A percentile compares a stretch with the other conserved stretches of the same genome.
phyloP scores from a whole-genome alignment of 2,113 vertebrate genomes.

The Misgurnus anguillicaudatus region DNA sequence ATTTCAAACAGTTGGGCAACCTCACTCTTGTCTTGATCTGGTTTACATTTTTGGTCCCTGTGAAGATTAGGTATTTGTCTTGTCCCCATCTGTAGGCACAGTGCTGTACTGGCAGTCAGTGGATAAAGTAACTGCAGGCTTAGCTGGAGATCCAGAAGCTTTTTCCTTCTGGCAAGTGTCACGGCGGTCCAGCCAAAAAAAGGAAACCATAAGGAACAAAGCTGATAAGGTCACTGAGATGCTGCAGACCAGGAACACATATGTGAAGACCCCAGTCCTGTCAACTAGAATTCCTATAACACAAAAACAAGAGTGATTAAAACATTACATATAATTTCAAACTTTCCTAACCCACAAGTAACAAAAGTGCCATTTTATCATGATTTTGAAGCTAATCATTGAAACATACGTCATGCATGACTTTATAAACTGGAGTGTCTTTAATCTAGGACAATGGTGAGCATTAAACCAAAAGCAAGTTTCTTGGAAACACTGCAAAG shows the following conservation, averaged over 20 bases:
- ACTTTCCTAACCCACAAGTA: background rate
- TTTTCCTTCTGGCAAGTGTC: slow-evolving; percentile 52
- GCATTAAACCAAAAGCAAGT: background rate
- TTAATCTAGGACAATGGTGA: too few species aligned
- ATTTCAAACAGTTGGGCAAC: background rate
- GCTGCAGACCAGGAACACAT: slow-evolving; percentile 81
- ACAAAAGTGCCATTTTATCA: background rate
- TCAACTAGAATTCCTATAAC: slow-evolving; percentile 86
- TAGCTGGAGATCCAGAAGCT: background rate
- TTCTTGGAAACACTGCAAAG: background rate
- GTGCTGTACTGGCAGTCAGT: slow-evolving; percentile 61
- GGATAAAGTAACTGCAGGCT: background rate
- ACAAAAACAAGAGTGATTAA: background rate
- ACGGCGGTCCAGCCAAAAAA: slow-evolving; percentile 71
- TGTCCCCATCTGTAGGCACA: slow-evolving; percentile 62
- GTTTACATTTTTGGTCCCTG: slow-evolving; percentile 60
- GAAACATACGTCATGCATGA: background rate
- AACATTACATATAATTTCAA: background rate
- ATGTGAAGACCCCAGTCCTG: slow-evolving; percentile 74
- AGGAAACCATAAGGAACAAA: slow-evolving; percentile 82
- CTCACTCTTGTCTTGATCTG: background rate
- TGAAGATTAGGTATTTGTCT: slow-evolving; percentile 43
- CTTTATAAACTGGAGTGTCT: background rate
- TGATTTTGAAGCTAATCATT: background rate
- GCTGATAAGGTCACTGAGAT: slow-evolving; percentile 80